Evolutionary conservation across 1,140 invertebrate genomes (phyloP).

Genomic region (Antheraea pernyi): DNA sequence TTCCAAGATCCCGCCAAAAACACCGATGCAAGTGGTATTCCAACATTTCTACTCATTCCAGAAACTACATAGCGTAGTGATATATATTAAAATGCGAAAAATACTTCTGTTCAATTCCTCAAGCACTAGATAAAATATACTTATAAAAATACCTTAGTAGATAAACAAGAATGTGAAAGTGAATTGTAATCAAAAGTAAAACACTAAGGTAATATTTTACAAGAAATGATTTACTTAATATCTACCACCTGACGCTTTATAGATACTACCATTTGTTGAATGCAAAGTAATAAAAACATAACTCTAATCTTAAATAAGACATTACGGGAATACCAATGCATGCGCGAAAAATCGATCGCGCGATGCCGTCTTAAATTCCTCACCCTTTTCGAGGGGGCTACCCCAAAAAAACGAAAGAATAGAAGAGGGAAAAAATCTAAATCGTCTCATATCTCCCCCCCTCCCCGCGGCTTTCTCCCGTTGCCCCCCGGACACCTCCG

Average conservation of each 20-base stretch:
- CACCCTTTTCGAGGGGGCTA: slow-evolving; percentile 73
- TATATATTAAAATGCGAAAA: too few species aligned
- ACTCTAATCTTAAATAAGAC: slow-evolving; percentile 76
- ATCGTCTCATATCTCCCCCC: slow-evolving; percentile 76
- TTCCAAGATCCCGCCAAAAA: too few species aligned
- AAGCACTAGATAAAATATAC: too few species aligned
- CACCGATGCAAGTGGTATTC: too few species aligned
- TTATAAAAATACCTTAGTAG: too few species aligned
- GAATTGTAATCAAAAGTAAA: too few species aligned
- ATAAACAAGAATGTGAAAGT: too few species aligned
- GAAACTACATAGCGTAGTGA: too few species aligned
- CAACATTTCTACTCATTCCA: too few species aligned
- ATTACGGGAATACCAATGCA: slow-evolving; percentile 78
- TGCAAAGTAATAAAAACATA: slow-evolving; percentile 52
- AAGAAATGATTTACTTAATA: neutral
- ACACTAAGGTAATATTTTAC: neutral
- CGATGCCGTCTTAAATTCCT: slow-evolving; percentile 75
- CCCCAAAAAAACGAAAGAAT: slow-evolving; percentile 78
- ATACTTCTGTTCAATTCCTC: too few species aligned
- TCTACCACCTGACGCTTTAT: neutral
- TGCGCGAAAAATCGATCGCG: slow-evolving; percentile 76
- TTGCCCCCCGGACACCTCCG: slow-evolving; percentile 62
- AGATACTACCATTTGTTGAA: too few species aligned
- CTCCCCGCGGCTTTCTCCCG: slow-evolving; percentile 40
- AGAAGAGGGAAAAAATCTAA: slow-evolving; percentile 79